These are phyloP conservation scores for Suillia variegata DNA, from an alignment of 2,888 invertebrate genomes.

Conservation along the genomic window DNA sequence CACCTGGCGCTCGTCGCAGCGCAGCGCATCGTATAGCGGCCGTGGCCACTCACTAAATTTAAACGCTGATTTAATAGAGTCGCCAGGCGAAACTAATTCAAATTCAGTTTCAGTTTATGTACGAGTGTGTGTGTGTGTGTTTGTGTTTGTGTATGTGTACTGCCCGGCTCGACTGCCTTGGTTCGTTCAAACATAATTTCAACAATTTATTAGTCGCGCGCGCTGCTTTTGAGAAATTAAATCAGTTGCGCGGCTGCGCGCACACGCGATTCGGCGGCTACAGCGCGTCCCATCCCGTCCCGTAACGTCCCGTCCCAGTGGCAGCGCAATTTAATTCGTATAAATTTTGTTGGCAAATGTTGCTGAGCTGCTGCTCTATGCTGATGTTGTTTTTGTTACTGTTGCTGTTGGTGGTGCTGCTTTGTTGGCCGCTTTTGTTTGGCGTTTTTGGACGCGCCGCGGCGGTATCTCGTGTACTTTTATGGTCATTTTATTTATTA, in stretches of 20 bases:
- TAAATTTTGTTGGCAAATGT: not conserved
- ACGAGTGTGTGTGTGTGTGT: no score
- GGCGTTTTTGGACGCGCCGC: no score
- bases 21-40: no score
- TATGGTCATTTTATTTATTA: conserved; percentile 18
- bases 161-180: not conserved
- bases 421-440: no score
- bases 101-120: no score
- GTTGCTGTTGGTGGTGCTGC: no score
- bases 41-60: conserved; percentile 11
- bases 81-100: conserved; percentile 37
- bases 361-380: not conserved
- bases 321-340: conserved; percentile 6
- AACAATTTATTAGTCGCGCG: not conserved
- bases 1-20: conserved; percentile 34
- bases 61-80: conserved; percentile 31
- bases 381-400: not conserved
- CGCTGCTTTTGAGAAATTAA: not conserved
- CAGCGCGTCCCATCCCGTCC: no score
- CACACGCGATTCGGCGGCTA: conserved; percentile 18
- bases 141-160: no score
- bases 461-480: conserved; percentile 9
- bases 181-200: not conserved
- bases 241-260: conserved; percentile 9
- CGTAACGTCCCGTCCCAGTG: no score